phyloP scores from a whole-genome alignment of 2,113 vertebrate species.

The Notechis scutatus region DNA sequence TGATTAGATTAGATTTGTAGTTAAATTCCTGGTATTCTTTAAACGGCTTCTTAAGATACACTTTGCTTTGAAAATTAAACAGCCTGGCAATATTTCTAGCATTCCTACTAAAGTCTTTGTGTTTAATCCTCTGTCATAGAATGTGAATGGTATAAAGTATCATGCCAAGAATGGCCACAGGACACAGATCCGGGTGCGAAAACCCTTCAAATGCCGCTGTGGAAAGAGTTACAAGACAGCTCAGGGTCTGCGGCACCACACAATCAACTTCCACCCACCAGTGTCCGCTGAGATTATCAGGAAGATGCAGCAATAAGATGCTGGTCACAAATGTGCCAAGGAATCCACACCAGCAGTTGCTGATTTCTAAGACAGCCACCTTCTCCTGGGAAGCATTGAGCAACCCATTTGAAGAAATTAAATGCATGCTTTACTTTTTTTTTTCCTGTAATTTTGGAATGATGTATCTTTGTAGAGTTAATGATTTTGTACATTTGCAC shows the following conservation, averaged over 20 bases:
- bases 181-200: conserved; percentile 94
- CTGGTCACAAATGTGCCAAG: conserved; percentile 80
- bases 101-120: background rate
- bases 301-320: conserved; percentile 93
- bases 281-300: conserved; percentile 93
- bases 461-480: conserved; percentile 82
- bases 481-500: conserved; percentile 98
- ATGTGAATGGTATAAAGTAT: conserved; percentile 98
- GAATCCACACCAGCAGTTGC: conserved; percentile 85
- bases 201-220: conserved; percentile 96
- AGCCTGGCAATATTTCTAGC: background rate
- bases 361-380: conserved; percentile 83
- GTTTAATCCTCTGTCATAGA: conserved; percentile 67
- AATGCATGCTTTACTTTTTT: conserved; percentile 85
- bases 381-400: conserved; percentile 78
- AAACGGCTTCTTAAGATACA: accelerated
- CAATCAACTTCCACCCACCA: conserved; percentile 96
- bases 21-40: accelerated
- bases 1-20: background rate
- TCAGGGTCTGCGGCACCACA: conserved; percentile 98
- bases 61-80: background rate
- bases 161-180: conserved; percentile 98
- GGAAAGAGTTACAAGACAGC: conserved; percentile 99
- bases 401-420: conserved; percentile 75
- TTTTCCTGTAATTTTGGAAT: conserved; percentile 83